Conservation (phyloP, 2,113 vertebrate genomes). For the Lagopus muta region DNA sequence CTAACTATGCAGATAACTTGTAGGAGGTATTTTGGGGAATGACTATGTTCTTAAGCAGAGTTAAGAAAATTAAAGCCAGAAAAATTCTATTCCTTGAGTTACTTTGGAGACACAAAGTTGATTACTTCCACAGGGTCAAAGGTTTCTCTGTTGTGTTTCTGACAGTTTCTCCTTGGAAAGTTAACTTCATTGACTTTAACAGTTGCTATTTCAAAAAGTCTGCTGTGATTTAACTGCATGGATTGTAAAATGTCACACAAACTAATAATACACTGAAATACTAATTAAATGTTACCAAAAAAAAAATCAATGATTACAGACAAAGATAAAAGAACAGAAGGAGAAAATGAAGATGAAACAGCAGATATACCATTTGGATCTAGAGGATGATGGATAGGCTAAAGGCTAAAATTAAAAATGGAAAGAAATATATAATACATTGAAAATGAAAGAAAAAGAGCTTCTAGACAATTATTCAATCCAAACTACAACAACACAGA, state of each 20-base stretch:
- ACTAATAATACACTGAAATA: constrained; percentile 39
- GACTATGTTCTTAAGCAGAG: neutral
- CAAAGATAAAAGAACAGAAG: constrained; percentile 25
- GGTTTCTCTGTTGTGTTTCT: neutral
- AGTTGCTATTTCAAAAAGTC: constrained; percentile 16
- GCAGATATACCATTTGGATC: neutral
- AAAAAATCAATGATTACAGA: constrained; percentile 9
- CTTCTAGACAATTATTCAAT: neutral
- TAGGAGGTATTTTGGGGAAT: neutral
- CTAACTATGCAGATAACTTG: neutral
- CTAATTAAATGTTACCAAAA: constrained; percentile 32
- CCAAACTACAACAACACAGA: neutral
- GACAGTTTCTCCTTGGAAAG: neutral
- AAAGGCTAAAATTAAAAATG: neutral
- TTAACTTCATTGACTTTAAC: constrained; percentile 11
- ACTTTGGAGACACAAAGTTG: neutral
- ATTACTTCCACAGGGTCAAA: neutral
- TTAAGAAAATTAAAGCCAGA: neutral
- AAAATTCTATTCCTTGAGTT: neutral
- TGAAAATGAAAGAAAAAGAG: constrained; percentile 8
- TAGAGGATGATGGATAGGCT: neutral
- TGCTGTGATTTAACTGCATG: neutral
- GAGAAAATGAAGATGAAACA: constrained; percentile 13
- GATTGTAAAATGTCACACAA: constrained; percentile 52
- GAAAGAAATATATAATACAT: neutral